These are phyloP conservation scores for Porphyrio hochstetteri DNA, from an alignment of 2,113 vertebrate genomes.

Conservation along the genomic window DNA sequence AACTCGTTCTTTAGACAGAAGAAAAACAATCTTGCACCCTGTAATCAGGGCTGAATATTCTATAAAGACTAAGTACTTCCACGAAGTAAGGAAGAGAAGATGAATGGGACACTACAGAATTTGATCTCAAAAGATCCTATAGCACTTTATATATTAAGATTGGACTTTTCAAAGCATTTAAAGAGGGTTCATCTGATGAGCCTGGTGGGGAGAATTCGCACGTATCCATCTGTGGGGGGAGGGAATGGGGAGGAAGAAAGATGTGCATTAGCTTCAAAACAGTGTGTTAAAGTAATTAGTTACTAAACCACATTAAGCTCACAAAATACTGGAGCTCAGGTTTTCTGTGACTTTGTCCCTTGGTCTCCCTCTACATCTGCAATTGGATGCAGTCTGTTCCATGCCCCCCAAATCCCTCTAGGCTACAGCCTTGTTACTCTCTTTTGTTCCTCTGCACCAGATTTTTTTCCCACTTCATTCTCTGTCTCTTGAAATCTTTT, in stretches of 20 bases:
- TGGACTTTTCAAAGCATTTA: background rate
- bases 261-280: background rate
- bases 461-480: background rate
- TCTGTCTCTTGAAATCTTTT: background rate
- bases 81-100: background rate
- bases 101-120: background rate
- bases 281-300: background rate
- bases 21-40: background rate
- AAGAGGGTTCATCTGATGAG: background rate
- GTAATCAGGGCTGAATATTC: slow-evolving; percentile 26
- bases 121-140: background rate
- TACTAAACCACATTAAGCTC: background rate
- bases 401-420: background rate
- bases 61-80: background rate
- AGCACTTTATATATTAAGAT: background rate
- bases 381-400: background rate
- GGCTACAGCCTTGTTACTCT: background rate
- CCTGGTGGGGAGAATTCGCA: background rate
- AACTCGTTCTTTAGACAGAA: slow-evolving; percentile 11
- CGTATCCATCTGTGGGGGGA: background rate
- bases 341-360: background rate
- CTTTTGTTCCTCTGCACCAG: background rate
- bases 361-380: background rate
- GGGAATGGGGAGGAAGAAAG: background rate
- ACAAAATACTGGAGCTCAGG: background rate